These are phyloP conservation scores for Cryptoblepharus egeriae DNA, from an alignment of 2,797 vertebrate species.

Conservation along the genomic window DNA sequence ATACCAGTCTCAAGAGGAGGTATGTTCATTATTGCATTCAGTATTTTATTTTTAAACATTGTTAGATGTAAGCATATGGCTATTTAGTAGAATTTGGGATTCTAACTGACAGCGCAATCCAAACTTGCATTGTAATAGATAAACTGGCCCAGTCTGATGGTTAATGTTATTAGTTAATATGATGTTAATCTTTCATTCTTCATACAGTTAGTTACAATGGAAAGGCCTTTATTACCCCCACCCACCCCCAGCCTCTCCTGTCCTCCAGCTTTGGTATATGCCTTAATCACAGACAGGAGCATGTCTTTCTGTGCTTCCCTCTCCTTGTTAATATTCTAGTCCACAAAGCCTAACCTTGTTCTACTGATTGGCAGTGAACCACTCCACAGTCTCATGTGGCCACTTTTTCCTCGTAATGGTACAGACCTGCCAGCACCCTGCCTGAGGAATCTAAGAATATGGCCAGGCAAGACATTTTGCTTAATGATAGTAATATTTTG, in stretches of 20 bases:
- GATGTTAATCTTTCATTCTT: too few species aligned
- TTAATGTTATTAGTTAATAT: too few species aligned
- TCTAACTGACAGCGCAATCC: too few species aligned
- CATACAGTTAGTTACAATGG: neutral
- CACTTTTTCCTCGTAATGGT: neutral
- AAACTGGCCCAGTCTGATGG: too few species aligned
- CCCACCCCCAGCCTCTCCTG: neutral
- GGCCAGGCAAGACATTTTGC: neutral
- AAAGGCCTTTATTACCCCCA: neutral
- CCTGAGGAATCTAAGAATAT: neutral
- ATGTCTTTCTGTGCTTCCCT: neutral
- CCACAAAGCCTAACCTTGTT: neutral
- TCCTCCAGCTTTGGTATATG: neutral
- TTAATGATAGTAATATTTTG: neutral
- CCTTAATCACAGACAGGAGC: neutral
- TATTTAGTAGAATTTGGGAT: neutral
- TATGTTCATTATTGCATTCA: slow-evolving; percentile 30
- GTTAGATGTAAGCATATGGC: neutral
- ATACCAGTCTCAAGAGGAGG: slow-evolving; percentile 17
- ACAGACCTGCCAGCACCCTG: neutral
- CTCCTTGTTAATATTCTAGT: neutral
- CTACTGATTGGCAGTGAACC: neutral
- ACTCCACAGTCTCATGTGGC: neutral
- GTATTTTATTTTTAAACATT: neutral
- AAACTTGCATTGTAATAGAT: too few species aligned